Evolutionary conservation across 2,113 vertebrate genomes (phyloP), one percentile per base, ranked within the genome.

Genomic region (Cinclus mexicanus): DNA sequence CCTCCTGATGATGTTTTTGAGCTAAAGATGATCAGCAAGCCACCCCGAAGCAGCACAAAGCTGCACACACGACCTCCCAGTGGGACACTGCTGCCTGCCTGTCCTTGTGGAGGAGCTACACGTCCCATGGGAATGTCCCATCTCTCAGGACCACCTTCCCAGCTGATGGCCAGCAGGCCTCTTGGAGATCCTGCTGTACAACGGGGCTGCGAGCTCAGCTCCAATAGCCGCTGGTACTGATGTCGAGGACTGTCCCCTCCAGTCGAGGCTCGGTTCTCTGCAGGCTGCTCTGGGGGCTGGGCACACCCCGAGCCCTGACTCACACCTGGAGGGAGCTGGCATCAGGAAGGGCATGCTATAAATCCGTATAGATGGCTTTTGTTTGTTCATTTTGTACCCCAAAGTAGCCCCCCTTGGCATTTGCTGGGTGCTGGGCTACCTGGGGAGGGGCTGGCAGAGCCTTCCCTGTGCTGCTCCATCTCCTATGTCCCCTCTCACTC

Each of bases 341-440:
- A 0, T 53, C 0, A 0, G 87, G 80, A 87, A 47, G 41, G 83
- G 37, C 44, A 64, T 44, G 10, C 44, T 95, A 94, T 97, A 96
- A 89, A 95, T 96, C 94, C 0, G 22, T 71, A 71, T 93, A 93
- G 93, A 88, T 93, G 96, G 89, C 93, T 93, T 94, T 21, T 44
- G 25, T 93, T 74, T 53, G 82, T 86, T 88, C 29, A 33, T 74
- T 86, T 72, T 94, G 79, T 95, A 96, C 87, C 65, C 85, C 19
- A 2, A 26, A 82, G 15, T 44, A 92, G 72, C 37, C 56, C 61
- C 86, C 88, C 37, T 49, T 44, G 75, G 57, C 68, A 61, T 33
- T 22, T 49, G 77, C 79, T 6, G 39, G 64, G 46, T 5, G 70
- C 55, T 16, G 3, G 72, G 82, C 65, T 78, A 78, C 64, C 77